phyloP scores from a whole-genome alignment of 2,888 invertebrate genomes.

The Erebia aethiops region DNA sequence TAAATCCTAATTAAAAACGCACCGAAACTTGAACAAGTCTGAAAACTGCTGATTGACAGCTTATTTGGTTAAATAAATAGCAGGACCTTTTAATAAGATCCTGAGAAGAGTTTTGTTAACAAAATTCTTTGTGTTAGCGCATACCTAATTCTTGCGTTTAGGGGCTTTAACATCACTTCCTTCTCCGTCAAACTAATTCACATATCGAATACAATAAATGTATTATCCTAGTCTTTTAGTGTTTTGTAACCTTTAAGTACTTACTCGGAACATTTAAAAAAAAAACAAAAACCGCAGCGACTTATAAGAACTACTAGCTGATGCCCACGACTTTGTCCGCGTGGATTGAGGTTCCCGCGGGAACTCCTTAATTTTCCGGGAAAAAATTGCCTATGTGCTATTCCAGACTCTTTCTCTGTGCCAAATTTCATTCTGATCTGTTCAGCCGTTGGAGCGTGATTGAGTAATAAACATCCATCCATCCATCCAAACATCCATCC shows the following conservation, averaged over 20 bases:
- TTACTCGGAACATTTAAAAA: neutral
- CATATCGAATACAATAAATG: neutral
- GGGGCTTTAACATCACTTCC: neutral
- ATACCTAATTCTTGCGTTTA: neutral
- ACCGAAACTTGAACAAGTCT: constrained; percentile 8
- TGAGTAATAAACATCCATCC: too few relatives aligned
- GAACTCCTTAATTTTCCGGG: too few relatives aligned
- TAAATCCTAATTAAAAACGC: constrained; percentile 10
- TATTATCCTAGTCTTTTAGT: too few relatives aligned
- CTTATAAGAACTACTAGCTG: too few relatives aligned
- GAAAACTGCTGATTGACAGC: constrained; percentile 19
- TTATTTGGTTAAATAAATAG: constrained; percentile 2
- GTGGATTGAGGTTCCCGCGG: too few relatives aligned
- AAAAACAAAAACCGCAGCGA: neutral
- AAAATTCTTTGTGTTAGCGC: neutral
- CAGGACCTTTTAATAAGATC: neutral
- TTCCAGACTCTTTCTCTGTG: too few relatives aligned
- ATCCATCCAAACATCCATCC: too few relatives aligned
- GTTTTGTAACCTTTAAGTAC: too few relatives aligned
- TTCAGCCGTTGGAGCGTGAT: too few relatives aligned
- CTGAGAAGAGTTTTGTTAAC: neutral
- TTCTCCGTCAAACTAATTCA: neutral
- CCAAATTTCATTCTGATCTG: too few relatives aligned
- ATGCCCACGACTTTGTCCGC: too few relatives aligned
- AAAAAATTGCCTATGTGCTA: too few relatives aligned